Base-by-base conservation (phyloP, 2,888 invertebrate species). In the Napeogenes sylphis region DNA sequence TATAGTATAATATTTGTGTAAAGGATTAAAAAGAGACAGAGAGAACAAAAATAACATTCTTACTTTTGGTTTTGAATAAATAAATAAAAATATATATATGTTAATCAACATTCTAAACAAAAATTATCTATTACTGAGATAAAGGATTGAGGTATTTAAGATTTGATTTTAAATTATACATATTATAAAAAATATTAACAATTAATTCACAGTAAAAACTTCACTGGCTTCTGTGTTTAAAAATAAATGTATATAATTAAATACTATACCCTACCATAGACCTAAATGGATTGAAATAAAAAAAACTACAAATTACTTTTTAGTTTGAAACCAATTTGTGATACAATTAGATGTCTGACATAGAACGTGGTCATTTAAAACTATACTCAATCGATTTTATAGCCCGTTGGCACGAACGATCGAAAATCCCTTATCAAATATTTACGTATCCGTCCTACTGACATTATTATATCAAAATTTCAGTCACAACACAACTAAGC, bases 341-440 rank as follows among this genome's bases (percentile, higher is more conserved):
- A 47, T 55, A 59, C 61, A 63, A 65, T 67, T 67, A 65, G 57
- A 14, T 65, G 63, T 65, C 62, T 59, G 63, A 56, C 61, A 57
- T 54, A 59, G 51, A 61, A 56, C 65, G 59, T 65, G 66, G 64
- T 62, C 64, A 70, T 67, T 64, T 65, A 54, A 64, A 64, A 63
- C 53, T 53, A 59, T 63, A 61, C 6, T 59, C 62, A 62, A 75
- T 75, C 73, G 76, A 77, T 76, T 74, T 71, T 65, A 60, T 68
- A 64, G 67, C 55, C 63, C 58, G 56, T 61, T 62, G 69, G 65
- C 65, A 70, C 67, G 69, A 67, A 75, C 69, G 63, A 77, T 78
- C 71, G 78, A 76, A 77, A 78, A 71, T 70, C 70, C 71, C 78
- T 73, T 67, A 84, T 87, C 72, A 83, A 86, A 81, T 85, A 88